phyloP scores from a whole-genome alignment of 2,888 invertebrate species.

The Torymus texanus region DNA sequence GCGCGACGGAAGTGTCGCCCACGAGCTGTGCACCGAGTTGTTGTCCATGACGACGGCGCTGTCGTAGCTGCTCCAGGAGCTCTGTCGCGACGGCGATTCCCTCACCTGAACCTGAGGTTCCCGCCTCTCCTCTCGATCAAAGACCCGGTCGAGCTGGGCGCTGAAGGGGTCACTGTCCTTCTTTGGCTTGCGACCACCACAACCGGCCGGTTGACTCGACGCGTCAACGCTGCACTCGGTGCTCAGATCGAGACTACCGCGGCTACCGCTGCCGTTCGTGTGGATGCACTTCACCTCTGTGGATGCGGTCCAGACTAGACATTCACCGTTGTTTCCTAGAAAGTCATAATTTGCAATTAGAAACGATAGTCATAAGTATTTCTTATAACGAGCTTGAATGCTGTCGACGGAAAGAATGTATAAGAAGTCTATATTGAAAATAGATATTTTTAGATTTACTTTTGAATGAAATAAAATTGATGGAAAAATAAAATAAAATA shows the following conservation, averaged over 20 bases:
- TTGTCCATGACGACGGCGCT: conserved; percentile 85
- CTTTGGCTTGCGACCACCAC: conserved; percentile 52
- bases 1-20: conserved; percentile 83
- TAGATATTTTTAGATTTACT: too few relatives aligned
- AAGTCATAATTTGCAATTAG: neutral
- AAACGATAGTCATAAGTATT: neutral
- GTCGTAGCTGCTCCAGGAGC: conserved; percentile 87
- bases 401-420: too few relatives aligned
- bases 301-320: conserved; percentile 77
- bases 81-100: conserved; percentile 81
- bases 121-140: conserved; percentile 79
- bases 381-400: too few relatives aligned
- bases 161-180: conserved; percentile 82
- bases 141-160: conserved; percentile 82
- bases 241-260: conserved; percentile 51
- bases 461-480: too few relatives aligned
- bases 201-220: conserved; percentile 11
- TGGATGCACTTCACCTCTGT: conserved; percentile 70
- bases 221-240: conserved; percentile 56
- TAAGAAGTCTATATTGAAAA: too few relatives aligned
- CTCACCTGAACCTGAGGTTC: conserved; percentile 74
- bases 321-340: conserved; percentile 66
- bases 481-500: too few relatives aligned
- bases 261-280: conserved; percentile 59
- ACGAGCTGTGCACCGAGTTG: conserved; percentile 87